These are phyloP conservation scores for Allobates femoralis DNA, from an alignment of 2,797 vertebrate genomes.

Conservation along the genomic window DNA sequence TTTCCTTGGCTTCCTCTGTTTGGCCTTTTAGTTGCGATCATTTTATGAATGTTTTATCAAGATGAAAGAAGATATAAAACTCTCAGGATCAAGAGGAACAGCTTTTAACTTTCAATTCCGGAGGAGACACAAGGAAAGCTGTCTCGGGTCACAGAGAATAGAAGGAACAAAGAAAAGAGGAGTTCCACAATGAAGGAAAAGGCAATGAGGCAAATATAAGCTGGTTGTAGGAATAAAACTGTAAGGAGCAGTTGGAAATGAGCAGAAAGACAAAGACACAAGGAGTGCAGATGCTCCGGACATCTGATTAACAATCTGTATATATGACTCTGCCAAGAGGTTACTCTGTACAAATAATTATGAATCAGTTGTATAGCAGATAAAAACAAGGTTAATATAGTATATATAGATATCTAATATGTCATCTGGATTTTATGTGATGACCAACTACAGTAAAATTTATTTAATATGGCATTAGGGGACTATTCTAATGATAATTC, in stretches of 20 bases:
- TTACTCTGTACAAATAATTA: neutral
- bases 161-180: constrained; percentile 37
- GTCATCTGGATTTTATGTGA: neutral
- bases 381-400: neutral
- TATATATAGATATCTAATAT: neutral
- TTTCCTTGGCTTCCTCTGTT: constrained; percentile 43
- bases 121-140: constrained; percentile 68
- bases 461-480: neutral
- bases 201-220: constrained; percentile 32
- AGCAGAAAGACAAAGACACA: neutral
- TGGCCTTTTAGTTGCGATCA: constrained; percentile 67
- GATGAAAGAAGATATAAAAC: constrained; percentile 77
- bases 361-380: neutral
- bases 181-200: constrained; percentile 1
- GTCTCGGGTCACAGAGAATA: constrained; percentile 39
- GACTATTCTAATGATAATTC: neutral
- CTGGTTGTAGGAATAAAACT: constrained; percentile 16
- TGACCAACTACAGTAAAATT: neutral
- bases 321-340: neutral
- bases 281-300: neutral
- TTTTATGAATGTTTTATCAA: constrained; percentile 76
- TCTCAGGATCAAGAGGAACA: constrained; percentile 77
- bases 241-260: constrained; percentile 1
- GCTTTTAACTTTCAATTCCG: constrained; percentile 76
- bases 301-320: neutral